phyloP scores from a whole-genome alignment of 1,140 invertebrate genomes.

The Goniozus legneri region DNA sequence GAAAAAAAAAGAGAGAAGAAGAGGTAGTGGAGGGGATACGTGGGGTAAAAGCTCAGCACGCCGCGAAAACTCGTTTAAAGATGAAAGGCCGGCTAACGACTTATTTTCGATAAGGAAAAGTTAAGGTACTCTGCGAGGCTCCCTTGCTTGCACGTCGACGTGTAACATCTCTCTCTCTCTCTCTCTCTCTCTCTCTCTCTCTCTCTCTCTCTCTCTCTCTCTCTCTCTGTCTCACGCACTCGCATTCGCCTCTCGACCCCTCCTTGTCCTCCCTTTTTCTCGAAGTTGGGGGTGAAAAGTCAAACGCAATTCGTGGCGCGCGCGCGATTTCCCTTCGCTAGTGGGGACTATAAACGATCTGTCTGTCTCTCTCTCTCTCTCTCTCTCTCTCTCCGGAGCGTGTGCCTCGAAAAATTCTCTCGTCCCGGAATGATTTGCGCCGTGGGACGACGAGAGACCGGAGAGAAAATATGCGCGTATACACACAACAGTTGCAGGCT shows the following conservation, averaged over 20 bases:
- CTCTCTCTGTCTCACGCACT: too few species aligned
- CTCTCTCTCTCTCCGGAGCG: constrained; percentile 17
- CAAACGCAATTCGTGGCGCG: neutral
- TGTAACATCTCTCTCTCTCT: too few species aligned
- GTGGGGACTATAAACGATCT: too few species aligned
- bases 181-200: constrained; percentile 1
- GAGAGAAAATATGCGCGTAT: too few species aligned
- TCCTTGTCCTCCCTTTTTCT: neutral
- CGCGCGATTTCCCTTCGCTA: too few species aligned
- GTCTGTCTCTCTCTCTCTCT: neutral
- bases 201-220: neutral
- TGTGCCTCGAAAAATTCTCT: neutral
- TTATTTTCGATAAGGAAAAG: constrained; percentile 57
- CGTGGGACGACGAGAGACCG: too few species aligned
- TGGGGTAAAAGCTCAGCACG: constrained; percentile 41
- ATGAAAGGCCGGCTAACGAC: constrained; percentile 55
- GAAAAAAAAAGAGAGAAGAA: constrained; percentile 8
- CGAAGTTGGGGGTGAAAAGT: neutral
- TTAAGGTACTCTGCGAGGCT: constrained; percentile 37
- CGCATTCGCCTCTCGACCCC: constrained; percentile 11
- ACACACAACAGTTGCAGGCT: constrained; percentile 47
- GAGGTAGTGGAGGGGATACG: constrained; percentile 6
- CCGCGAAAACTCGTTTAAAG: constrained; percentile 55
- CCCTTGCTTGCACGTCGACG: neutral
- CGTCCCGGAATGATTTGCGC: too few species aligned